phyloP scores from a whole-genome alignment of 2,888 invertebrate genomes.

The Tridacna crocea region DNA sequence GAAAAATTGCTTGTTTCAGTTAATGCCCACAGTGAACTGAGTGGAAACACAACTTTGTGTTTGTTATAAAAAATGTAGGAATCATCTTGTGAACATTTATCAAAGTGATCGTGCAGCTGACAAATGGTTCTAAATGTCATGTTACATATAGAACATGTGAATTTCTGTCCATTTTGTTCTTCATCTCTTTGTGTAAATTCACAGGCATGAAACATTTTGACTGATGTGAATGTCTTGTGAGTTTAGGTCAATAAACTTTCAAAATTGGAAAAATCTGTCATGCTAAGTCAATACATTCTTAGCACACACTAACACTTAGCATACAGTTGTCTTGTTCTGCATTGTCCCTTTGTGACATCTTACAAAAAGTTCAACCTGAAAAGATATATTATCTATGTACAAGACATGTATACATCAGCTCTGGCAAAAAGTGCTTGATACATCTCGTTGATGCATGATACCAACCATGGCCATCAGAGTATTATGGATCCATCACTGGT shows the following conservation, averaged over 20 bases:
- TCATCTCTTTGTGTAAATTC: neutral
- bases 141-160: constrained; percentile 31
- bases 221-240: constrained; percentile 17
- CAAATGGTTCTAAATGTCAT: constrained; percentile 36
- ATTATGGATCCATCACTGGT: no score
- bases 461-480: no score
- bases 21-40: constrained; percentile 2
- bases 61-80: constrained; percentile 38
- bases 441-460: no score
- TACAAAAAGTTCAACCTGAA: no score
- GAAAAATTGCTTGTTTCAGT: neutral
- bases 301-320: constrained; percentile 8
- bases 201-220: constrained; percentile 19
- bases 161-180: neutral
- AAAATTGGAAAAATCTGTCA: constrained; percentile 1
- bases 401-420: no score
- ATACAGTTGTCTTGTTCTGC: no score
- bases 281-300: constrained; percentile 41
- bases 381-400: no score
- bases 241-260: constrained; percentile 15
- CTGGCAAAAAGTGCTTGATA: no score
- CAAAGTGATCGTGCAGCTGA: constrained; percentile 34
- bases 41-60: constrained; percentile 27
- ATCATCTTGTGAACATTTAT: constrained; percentile 2
- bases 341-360: no score